Conservation (phyloP, 2,888 invertebrate genomes). For the Tetragnatha montana region DNA sequence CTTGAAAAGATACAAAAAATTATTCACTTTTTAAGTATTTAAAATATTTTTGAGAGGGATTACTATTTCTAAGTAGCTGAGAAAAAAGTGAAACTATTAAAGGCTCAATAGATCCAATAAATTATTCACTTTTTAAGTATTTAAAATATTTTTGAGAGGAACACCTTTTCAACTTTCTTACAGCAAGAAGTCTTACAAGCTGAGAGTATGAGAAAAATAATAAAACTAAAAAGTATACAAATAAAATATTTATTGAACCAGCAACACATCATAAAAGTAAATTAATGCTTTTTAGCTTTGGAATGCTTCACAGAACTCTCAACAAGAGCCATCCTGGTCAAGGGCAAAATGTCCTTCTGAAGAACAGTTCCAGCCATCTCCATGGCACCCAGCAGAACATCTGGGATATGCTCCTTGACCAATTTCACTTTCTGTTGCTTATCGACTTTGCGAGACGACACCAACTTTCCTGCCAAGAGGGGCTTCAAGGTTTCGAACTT, state of each 20-base stretch:
- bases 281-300: neutral
- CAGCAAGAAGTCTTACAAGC: no score
- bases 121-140: no score
- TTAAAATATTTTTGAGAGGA: no score
- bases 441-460: neutral
- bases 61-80: no score
- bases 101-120: no score
- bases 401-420: neutral
- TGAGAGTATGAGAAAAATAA: no score
- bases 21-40: no score
- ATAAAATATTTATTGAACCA: neutral
- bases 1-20: no score
- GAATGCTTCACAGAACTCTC: neutral
- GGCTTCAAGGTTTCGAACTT: neutral
- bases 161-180: no score
- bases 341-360: neutral
- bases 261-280: neutral
- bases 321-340: conserved; percentile 9
- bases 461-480: neutral
- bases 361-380: conserved; percentile 10
- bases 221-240: neutral
- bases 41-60: no score
- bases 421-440: neutral
- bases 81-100: no score
- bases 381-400: neutral